Evolutionary conservation across 2,113 vertebrate species (phyloP).

Genomic region (Balaeniceps rex): DNA sequence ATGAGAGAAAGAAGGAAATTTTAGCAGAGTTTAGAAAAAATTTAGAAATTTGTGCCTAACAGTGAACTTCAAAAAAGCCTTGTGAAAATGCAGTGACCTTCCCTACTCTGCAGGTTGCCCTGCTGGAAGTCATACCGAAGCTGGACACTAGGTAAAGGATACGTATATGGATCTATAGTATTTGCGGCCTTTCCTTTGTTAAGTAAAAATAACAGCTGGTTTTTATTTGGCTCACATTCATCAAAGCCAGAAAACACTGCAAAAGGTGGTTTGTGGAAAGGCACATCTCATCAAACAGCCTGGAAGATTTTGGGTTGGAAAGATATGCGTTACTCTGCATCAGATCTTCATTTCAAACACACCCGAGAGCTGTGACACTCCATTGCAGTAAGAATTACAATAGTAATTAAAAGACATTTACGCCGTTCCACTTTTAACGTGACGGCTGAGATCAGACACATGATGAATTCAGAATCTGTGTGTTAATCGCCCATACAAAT

Average conservation of each 20-base stretch:
- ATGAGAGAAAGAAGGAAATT: background rate
- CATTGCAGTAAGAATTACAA: background rate
- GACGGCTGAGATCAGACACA: background rate
- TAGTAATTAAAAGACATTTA: background rate
- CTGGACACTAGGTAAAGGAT: background rate
- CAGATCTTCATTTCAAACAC: background rate
- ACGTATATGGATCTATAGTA: accelerated
- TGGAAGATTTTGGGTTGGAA: background rate
- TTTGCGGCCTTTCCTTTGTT: background rate
- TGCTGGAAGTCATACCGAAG: background rate
- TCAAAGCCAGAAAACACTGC: background rate
- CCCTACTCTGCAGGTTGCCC: background rate
- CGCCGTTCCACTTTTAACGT: background rate
- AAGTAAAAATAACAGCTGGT: background rate
- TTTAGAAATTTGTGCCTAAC: background rate
- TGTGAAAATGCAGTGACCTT: background rate
- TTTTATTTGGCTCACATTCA: background rate
- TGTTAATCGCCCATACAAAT: background rate
- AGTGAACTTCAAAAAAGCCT: background rate
- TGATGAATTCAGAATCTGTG: background rate
- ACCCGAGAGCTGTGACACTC: background rate
- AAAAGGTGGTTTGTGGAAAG: background rate
- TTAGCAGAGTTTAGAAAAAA: no score
- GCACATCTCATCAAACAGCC: background rate
- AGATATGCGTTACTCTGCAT: accelerated